Percentiles rank a stretch among this genome's conserved stretches.
Conservation (phyloP, 2,113 vertebrate species). For the Micronycteris hirsuta region DNA sequence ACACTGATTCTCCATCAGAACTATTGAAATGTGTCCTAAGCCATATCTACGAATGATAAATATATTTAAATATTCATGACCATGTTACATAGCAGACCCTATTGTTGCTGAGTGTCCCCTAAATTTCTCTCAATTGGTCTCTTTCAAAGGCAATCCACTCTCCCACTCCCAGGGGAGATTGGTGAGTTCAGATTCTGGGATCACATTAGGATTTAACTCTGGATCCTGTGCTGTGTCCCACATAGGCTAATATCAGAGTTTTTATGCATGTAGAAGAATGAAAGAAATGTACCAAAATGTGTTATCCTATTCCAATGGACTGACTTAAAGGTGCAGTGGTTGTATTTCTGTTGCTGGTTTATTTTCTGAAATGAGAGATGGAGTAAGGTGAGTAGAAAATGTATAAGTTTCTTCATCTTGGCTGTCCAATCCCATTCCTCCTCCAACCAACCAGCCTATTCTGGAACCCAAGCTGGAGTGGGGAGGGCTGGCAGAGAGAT, state of each 20-base stretch:
- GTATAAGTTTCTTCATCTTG: not conserved
- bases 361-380: not conserved
- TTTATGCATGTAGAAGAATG: not conserved
- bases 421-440: not conserved
- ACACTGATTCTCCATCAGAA: not conserved
- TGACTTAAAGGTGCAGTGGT: not conserved
- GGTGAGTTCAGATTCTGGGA: not conserved
- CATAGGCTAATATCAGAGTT: not conserved
- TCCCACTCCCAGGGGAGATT: not conserved
- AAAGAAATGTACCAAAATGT: not conserved
- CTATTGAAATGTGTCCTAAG: not conserved
- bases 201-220: not conserved
- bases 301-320: not conserved
- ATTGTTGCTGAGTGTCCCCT: not conserved
- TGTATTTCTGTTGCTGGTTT: not conserved
- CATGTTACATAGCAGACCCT: not conserved
- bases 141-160: not conserved
- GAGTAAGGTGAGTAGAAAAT: not conserved
- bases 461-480: not conserved
- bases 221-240: not conserved
- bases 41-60: not conserved
- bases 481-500: not conserved
- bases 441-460: not conserved
- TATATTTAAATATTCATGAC: not conserved
- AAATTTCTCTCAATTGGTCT: not conserved